Conservation (phyloP, 2,113 vertebrate species). For the Poeciliopsis retropinna region DNA sequence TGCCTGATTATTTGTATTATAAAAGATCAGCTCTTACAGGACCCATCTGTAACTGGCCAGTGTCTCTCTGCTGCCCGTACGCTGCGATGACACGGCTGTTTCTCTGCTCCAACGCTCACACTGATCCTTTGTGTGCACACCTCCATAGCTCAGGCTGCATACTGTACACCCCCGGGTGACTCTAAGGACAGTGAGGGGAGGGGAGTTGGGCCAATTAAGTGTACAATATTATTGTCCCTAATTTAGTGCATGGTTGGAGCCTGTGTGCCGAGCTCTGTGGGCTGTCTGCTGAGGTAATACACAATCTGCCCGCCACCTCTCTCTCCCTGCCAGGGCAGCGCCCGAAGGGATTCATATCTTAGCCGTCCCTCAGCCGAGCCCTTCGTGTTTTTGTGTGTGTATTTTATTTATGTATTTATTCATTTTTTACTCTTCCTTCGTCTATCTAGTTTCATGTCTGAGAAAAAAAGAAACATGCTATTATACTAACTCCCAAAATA, state of each 20-base stretch:
- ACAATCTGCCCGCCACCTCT: constrained; percentile 95
- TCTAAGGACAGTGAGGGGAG: constrained; percentile 35
- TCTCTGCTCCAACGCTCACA: constrained; percentile 23
- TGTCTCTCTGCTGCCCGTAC: constrained; percentile 13
- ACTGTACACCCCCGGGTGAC: constrained; percentile 72
- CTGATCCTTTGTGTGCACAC: constrained; percentile 55
- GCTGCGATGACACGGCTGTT: constrained; percentile 11
- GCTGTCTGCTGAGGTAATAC: constrained; percentile 93
- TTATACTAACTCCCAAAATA: constrained; percentile 37
- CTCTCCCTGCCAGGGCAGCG: constrained; percentile 90
- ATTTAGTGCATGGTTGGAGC: constrained; percentile 99
- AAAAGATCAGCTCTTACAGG: not conserved
- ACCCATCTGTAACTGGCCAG: not conserved
- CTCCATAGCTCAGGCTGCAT: constrained; percentile 55
- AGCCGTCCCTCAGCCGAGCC: constrained; percentile 81
- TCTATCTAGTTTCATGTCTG: not conserved
- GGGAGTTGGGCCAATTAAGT: constrained; percentile 88
- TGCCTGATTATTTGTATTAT: no score
- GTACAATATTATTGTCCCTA: constrained; percentile 95
- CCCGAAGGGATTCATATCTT: constrained; percentile 93
- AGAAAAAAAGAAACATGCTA: constrained; percentile 18
- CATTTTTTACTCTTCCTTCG: constrained; percentile 8
- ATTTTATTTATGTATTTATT: not conserved
- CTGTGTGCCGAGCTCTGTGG: constrained; percentile 94
- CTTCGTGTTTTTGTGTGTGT: constrained; percentile 9